Evolutionary conservation across 1,140 invertebrate species (phyloP).

Genomic region (Acromyrmex echinatior): DNA sequence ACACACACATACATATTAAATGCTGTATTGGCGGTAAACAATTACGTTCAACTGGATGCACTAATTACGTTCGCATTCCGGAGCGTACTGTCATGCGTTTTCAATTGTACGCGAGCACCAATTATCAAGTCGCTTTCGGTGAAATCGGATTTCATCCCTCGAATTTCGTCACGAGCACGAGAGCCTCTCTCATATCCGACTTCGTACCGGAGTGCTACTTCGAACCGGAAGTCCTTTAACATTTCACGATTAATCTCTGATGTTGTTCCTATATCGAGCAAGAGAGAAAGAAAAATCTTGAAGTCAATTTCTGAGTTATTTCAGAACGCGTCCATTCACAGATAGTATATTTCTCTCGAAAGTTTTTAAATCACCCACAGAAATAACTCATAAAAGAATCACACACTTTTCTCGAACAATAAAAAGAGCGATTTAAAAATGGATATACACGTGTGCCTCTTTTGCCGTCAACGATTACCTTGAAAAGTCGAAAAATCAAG

Average conservation of each 20-base stretch:
- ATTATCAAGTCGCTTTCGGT: conserved; percentile 44
- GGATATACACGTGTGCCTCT: not conserved
- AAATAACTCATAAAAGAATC: not conserved
- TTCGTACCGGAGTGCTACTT: not conserved
- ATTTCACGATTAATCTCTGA: not conserved
- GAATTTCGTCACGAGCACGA: not conserved
- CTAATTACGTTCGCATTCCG: conserved; percentile 60
- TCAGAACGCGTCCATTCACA: not conserved
- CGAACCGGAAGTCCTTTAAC: conserved; percentile 18
- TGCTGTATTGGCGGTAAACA: conserved; percentile 43
- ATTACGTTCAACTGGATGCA: conserved; percentile 52
- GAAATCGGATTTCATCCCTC: conserved; percentile 9
- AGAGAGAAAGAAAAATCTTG: not conserved
- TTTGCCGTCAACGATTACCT: not conserved
- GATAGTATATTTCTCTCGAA: not conserved
- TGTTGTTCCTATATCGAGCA: not conserved
- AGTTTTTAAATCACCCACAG: not conserved
- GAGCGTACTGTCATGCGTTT: conserved; percentile 33
- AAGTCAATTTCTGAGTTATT: not conserved
- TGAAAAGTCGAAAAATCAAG: conserved; percentile 39
- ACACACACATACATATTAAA: not conserved
- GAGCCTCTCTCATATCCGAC: conserved; percentile 7
- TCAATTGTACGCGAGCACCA: conserved; percentile 38
- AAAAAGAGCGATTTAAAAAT: not conserved
- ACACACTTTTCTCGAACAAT: not conserved